A percentile compares a stretch with the other conserved stretches of the same genome.
These are phyloP conservation scores for Oncorhynchus kisutch DNA, from an alignment of 2,113 vertebrate genomes.

Conservation along the genomic window DNA sequence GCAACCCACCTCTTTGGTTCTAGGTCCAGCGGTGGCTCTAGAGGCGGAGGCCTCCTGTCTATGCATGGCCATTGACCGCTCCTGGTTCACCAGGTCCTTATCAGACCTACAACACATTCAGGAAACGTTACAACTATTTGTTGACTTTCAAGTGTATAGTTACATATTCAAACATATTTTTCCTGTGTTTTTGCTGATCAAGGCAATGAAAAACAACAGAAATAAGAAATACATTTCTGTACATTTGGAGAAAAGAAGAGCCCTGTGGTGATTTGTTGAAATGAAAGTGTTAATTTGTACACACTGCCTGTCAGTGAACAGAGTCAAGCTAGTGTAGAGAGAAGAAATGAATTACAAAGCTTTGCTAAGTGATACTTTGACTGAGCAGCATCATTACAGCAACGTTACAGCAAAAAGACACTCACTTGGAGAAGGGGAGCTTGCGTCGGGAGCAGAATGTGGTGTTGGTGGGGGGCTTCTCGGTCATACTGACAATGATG, in stretches of 20 bases:
- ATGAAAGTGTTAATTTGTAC: too few relatives aligned
- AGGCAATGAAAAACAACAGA: too few relatives aligned
- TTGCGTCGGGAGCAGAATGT: constrained; percentile 86
- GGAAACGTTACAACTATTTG: neutral
- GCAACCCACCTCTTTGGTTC: constrained; percentile 66
- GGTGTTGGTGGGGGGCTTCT: constrained; percentile 65
- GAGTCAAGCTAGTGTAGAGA: too few relatives aligned
- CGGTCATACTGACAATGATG: constrained; percentile 73
- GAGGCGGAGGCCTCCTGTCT: constrained; percentile 74
- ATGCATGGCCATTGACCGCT: constrained; percentile 72
- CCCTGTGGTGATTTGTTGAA: too few relatives aligned
- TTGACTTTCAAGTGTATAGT: too few relatives aligned
- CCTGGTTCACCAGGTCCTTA: constrained; percentile 78
- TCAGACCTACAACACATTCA: constrained; percentile 67
- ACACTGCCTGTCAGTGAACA: too few relatives aligned
- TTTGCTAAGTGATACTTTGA: too few relatives aligned
- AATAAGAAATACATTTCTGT: too few relatives aligned
- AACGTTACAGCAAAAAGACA: neutral
- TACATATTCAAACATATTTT: too few relatives aligned
- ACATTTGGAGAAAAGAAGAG: too few relatives aligned
- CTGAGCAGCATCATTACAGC: neutral
- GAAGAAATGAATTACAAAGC: too few relatives aligned
- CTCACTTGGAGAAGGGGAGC: constrained; percentile 81
- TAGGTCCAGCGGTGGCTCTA: constrained; percentile 57
- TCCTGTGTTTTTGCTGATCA: too few relatives aligned